Percentiles rank a stretch among this genome's conserved stretches.
These are phyloP conservation scores for Caenorhabditis macrosperma DNA, from an alignment of 2,888 invertebrate genomes.

Conservation along the genomic window DNA sequence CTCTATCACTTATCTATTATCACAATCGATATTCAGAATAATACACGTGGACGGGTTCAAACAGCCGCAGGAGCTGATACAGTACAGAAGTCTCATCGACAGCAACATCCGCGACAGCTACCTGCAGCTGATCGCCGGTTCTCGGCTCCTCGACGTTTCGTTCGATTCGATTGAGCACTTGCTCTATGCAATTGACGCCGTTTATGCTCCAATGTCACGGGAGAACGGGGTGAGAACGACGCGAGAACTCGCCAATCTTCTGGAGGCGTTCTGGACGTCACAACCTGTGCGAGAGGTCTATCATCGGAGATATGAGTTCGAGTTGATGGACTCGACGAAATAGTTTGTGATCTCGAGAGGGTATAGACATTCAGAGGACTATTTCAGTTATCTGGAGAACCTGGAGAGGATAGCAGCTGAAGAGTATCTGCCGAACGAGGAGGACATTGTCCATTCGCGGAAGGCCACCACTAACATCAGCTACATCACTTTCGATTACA, in stretches of 20 bases:
- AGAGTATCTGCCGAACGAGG: conserved; percentile 56
- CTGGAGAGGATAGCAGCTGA: conserved; percentile 50
- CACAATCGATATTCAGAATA: conserved; percentile 59
- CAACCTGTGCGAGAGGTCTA: conserved; percentile 50
- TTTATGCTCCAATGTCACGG: conserved; percentile 6
- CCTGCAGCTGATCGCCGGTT: conserved; percentile 50
- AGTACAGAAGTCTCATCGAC: conserved; percentile 49
- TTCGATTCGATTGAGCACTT: conserved; percentile 19
- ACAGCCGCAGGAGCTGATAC: conserved; percentile 26
- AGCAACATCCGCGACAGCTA: conserved; percentile 53
- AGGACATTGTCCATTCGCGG: conserved; percentile 63
- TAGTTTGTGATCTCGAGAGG: conserved; percentile 37
- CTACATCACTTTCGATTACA: conserved; percentile 55
- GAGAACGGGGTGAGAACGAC: conserved; percentile 16
- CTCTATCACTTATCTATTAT: not conserved
- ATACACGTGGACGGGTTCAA: conserved; percentile 64
- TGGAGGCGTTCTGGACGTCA: conserved; percentile 53
- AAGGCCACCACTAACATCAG: conserved; percentile 54
- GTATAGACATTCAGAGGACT: not conserved
- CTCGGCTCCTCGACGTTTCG: conserved; percentile 21
- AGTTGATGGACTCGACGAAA: conserved; percentile 58
- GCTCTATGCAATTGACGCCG: conserved; percentile 14
- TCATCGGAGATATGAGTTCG: conserved; percentile 46
- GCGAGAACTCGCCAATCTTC: conserved; percentile 24
- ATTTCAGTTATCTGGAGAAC: conserved; percentile 61